These are phyloP conservation scores for Trissonchulus sp. DNA, from an alignment of 2,888 invertebrate genomes.

Conservation along the genomic window DNA sequence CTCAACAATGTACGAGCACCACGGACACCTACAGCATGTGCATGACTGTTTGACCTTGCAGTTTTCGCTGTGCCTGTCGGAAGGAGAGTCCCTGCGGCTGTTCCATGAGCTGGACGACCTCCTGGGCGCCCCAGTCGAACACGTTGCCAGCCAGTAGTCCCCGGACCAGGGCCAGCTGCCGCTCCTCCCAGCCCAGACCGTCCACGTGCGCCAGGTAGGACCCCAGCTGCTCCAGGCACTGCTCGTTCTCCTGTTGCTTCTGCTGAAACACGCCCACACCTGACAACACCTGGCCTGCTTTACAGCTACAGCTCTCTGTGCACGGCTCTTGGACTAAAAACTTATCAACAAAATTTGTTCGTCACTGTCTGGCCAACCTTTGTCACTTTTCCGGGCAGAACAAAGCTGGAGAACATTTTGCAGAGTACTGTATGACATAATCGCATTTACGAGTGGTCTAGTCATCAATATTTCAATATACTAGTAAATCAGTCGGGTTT, in stretches of 20 bases:
- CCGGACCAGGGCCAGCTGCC: conserved; percentile 57
- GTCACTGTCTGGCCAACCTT: no score
- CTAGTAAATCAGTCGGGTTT: no score
- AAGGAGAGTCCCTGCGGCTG: conserved; percentile 67
- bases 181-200: conserved; percentile 58
- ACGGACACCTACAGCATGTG: neutral
- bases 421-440: no score
- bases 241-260: conserved; percentile 77
- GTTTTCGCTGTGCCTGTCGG: conserved; percentile 70
- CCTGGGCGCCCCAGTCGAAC: conserved; percentile 95
- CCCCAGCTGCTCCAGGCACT: conserved; percentile 67
- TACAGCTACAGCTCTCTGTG: no score
- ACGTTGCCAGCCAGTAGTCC: conserved; percentile 75
- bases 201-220: conserved; percentile 67
- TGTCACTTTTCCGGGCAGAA: no score
- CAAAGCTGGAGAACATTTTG: no score
- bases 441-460: no score
- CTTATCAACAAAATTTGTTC: no score
- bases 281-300: no score
- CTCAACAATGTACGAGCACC: no score
- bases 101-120: conserved; percentile 76
- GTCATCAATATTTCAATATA: no score
- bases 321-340: no score
- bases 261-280: conserved; percentile 66
- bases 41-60: conserved; percentile 61